These are phyloP conservation scores for Tragelaphus imberbis DNA, from an alignment of 2,113 vertebrate genomes.

Conservation along the genomic window DNA sequence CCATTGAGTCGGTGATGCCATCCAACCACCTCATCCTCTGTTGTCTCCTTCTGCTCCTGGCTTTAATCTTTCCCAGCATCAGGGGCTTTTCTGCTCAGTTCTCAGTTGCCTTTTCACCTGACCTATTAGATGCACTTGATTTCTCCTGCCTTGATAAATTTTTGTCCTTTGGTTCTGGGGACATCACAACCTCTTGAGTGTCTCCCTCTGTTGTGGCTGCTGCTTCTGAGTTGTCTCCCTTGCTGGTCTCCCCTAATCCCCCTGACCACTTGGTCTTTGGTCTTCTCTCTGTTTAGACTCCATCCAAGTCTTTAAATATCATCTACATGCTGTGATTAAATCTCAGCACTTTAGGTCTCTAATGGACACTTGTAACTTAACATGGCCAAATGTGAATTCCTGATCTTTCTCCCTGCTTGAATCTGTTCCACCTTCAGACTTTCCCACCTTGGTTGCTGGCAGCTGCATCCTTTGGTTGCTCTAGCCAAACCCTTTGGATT, in stretches of 20 bases:
- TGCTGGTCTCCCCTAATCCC: not conserved
- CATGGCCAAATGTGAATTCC: not conserved
- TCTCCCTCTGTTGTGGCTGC: not conserved
- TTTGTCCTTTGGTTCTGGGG: not conserved
- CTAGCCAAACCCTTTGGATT: not conserved
- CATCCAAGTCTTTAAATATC: not conserved
- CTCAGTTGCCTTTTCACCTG: not conserved
- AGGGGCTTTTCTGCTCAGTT: not conserved
- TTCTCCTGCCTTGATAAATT: not conserved
- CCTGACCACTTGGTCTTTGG: not conserved
- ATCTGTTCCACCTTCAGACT: not conserved
- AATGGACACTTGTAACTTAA: not conserved
- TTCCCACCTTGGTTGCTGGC: not conserved
- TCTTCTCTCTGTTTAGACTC: not conserved
- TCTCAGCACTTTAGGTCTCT: not conserved
- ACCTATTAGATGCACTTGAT: not conserved
- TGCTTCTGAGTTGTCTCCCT: not conserved
- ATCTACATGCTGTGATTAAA: not conserved
- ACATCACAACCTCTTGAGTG: not conserved
- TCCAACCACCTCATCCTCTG: not conserved
- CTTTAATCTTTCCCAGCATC: not conserved
- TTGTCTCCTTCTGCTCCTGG: not conserved
- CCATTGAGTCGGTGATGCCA: not conserved
- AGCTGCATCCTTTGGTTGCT: not conserved
- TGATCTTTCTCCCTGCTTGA: not conserved